A percentile compares a stretch with the other conserved stretches of the same genome.
Evolutionary conservation across 2,888 invertebrate genomes (phyloP).

Genomic region (Drepana falcataria): DNA sequence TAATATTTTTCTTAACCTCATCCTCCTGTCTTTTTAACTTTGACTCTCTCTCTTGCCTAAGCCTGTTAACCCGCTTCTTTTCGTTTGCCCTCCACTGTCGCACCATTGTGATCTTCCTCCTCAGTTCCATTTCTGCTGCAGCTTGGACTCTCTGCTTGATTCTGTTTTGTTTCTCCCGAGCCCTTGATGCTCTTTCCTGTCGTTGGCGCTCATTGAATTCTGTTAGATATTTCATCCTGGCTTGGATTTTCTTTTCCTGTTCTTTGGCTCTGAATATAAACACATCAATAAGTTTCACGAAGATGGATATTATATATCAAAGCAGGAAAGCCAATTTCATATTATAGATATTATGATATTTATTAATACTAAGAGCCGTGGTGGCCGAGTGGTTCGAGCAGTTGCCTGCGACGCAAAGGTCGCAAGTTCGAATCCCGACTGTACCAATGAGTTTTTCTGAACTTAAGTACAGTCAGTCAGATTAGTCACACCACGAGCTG

Average conservation of each 20-base stretch:
- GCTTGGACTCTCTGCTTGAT: conserved; percentile 67
- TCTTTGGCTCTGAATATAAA: conserved; percentile 49
- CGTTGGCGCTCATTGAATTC: conserved; percentile 60
- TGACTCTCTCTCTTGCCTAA: conserved; percentile 51
- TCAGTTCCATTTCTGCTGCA: conserved; percentile 63
- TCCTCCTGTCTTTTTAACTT: conserved; percentile 46
- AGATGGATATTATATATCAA: not conserved
- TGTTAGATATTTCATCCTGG: conserved; percentile 54
- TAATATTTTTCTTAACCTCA: conserved; percentile 30
- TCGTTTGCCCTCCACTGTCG: conserved; percentile 64
- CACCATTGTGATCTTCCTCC: conserved; percentile 68
- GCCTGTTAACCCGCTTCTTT: conserved; percentile 50
- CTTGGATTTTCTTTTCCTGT: conserved; percentile 57
- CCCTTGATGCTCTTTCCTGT: conserved; percentile 45
- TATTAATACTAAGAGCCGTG: too few relatives aligned
- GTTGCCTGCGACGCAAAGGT: too few relatives aligned
- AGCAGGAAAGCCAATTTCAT: not conserved
- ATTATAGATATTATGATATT: too few relatives aligned
- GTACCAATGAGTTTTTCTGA: too few relatives aligned
- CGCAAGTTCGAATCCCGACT: too few relatives aligned
- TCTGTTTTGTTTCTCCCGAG: conserved; percentile 49
- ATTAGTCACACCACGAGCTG: too few relatives aligned
- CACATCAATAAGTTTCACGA: conserved; percentile 1
- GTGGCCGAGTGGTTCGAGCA: too few relatives aligned
- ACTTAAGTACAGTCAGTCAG: too few relatives aligned